Evolutionary conservation across 2,113 vertebrate species (phyloP).

Genomic region (Cacatua alba): DNA sequence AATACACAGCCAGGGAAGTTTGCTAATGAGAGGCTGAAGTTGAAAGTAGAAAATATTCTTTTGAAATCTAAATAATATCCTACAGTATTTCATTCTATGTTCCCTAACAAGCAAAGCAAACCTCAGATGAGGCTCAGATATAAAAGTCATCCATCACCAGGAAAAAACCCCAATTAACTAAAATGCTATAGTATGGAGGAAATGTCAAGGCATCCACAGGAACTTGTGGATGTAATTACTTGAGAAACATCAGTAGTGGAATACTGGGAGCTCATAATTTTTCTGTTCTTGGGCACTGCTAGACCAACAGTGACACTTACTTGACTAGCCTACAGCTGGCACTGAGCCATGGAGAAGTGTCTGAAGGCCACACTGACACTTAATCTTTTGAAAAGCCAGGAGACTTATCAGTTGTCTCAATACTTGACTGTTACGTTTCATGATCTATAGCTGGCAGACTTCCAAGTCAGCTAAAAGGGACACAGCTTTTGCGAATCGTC

Average conservation of each 20-base stretch:
- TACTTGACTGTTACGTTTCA: neutral
- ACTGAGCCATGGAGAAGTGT: neutral
- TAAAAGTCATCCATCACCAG: neutral
- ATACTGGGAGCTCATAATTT: neutral
- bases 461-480: neutral
- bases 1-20: neutral
- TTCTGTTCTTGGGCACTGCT: neutral
- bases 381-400: neutral
- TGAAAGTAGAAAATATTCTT: neutral
- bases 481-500: neutral
- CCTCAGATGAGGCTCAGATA: neutral
- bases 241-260: neutral
- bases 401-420: neutral
- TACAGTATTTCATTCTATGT: neutral
- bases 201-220: neutral
- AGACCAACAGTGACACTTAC: neutral
- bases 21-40: neutral
- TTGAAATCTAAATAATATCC: neutral
- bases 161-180: neutral
- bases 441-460: neutral
- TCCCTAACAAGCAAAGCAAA: neutral
- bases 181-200: neutral
- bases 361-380: neutral
- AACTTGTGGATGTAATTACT: constrained; percentile 20
- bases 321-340: neutral